Conservation (phyloP, 2,797 vertebrate genomes). For the Pangasius larnaudii region DNA sequence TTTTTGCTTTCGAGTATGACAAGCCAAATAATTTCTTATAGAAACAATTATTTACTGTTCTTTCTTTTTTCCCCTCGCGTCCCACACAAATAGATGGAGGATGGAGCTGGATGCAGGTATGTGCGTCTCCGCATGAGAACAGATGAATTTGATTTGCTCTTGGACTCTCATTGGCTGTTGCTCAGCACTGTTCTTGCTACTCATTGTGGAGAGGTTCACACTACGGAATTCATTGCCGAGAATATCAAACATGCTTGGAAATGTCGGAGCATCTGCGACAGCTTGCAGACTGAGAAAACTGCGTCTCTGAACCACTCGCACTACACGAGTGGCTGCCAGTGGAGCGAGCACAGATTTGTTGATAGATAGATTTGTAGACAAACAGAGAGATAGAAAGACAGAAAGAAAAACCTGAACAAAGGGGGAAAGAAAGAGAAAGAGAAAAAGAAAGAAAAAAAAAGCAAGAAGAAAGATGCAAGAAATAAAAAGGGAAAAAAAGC, state of each 20-base stretch:
- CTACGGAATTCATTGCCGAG: background rate
- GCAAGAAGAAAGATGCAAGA: too few relatives aligned
- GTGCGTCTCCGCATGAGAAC: background rate
- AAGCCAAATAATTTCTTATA: background rate
- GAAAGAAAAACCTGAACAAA: background rate
- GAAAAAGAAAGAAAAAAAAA: background rate
- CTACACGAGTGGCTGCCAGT: background rate
- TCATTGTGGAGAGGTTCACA: background rate
- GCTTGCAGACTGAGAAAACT: constrained; percentile 17
- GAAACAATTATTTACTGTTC: background rate
- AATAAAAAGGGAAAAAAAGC: too few relatives aligned
- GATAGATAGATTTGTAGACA: background rate
- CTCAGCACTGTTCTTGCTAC: constrained; percentile 9
- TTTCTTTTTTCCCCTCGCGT: background rate
- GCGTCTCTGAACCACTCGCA: background rate
- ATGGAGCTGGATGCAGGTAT: background rate
- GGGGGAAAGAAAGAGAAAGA: too few relatives aligned
- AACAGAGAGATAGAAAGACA: background rate
- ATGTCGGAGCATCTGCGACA: constrained; percentile 20
- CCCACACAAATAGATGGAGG: constrained; percentile 1
- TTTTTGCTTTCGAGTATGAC: background rate
- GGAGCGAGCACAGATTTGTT: background rate
- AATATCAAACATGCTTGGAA: constrained; percentile 6
- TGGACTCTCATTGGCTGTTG: constrained; percentile 9
- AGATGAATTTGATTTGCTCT: constrained; percentile 2